phyloP scores from a whole-genome alignment of 2,113 vertebrate genomes.

The Asarcornis scutulata region DNA sequence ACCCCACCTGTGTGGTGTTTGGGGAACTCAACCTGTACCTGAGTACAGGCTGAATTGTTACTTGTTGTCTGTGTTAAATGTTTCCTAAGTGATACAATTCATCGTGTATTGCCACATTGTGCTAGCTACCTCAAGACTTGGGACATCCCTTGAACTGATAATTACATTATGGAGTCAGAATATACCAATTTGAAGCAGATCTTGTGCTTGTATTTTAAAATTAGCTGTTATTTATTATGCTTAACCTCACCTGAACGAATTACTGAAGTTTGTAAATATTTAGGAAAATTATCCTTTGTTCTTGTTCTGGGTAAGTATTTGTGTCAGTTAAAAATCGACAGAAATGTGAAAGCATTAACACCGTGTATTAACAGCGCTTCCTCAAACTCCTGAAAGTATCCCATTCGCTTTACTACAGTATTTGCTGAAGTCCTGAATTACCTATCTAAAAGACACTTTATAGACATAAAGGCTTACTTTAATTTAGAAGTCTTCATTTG shows the following conservation, averaged over 20 bases:
- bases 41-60: background rate
- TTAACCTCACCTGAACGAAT: background rate
- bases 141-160: background rate
- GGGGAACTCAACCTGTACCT: too few species aligned
- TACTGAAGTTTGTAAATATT: background rate
- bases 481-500: constrained; percentile 33
- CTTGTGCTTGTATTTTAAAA: background rate
- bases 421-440: constrained; percentile 14
- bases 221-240: background rate
- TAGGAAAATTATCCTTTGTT: background rate
- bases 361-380: background rate
- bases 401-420: background rate
- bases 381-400: background rate
- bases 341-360: background rate
- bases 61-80: background rate
- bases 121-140: background rate
- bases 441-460: background rate
- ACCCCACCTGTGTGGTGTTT: too few species aligned
- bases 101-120: background rate
- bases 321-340: background rate
- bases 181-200: background rate
- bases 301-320: background rate
- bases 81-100: background rate
- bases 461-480: background rate
- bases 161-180: background rate